Evolutionary conservation across 1,140 invertebrate species (phyloP).

Genomic region (Trinorchestia longiramus): DNA sequence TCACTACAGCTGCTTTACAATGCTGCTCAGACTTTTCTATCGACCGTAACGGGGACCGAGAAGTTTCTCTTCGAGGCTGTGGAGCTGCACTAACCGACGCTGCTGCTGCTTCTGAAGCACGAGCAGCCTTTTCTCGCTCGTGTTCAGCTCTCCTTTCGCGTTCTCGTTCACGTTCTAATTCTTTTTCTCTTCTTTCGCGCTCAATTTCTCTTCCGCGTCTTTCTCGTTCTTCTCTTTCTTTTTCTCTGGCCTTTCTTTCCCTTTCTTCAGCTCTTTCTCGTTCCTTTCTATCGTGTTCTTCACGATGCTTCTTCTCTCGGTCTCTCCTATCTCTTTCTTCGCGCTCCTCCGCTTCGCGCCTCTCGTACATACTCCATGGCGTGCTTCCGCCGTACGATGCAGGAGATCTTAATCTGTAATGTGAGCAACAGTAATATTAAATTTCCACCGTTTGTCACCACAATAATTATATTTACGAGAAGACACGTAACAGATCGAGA

Average conservation of each 20-base stretch:
- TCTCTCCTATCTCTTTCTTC: slow-evolving; percentile 63
- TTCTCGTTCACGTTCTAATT: slow-evolving; percentile 58
- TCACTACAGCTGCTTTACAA: neutral
- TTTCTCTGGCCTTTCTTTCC: slow-evolving; percentile 62
- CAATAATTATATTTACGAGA: no score
- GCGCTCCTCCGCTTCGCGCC: slow-evolving; percentile 61
- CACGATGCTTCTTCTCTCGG: slow-evolving; percentile 60
- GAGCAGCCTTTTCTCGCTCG: slow-evolving; percentile 61
- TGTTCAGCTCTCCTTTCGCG: slow-evolving; percentile 62
- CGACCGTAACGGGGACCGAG: slow-evolving; percentile 63
- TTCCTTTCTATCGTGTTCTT: slow-evolving; percentile 59
- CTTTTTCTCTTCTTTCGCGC: slow-evolving; percentile 55
- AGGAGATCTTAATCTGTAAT: slow-evolving; percentile 62
- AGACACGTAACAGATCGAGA: neutral
- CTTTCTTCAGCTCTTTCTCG: slow-evolving; percentile 60
- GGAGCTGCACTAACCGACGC: neutral
- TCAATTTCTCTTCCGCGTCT: slow-evolving; percentile 58
- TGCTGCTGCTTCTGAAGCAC: slow-evolving; percentile 59
- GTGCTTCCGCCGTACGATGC: slow-evolving; percentile 61
- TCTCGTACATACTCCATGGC: slow-evolving; percentile 64
- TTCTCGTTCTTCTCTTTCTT: slow-evolving; percentile 60
- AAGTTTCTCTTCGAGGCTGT: slow-evolving; percentile 61
- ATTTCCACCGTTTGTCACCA: neutral
- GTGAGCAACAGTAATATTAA: neutral
- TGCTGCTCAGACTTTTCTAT: slow-evolving; percentile 56